phyloP scores from a whole-genome alignment of 2,888 invertebrate genomes.

The Drosophila anomelani region DNA sequence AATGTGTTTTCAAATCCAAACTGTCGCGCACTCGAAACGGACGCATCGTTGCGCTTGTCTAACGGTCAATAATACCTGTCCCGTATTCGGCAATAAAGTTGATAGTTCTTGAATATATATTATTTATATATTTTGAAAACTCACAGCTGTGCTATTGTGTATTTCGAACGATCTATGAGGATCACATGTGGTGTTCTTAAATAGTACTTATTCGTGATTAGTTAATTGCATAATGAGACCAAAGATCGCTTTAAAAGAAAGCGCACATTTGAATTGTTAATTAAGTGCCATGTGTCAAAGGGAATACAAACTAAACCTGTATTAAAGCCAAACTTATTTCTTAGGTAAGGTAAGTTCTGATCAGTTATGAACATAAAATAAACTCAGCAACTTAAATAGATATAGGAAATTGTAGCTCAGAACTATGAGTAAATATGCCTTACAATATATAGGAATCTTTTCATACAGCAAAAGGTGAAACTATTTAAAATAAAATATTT shows the following conservation, averaged over 20 bases:
- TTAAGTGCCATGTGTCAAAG: constrained; percentile 2
- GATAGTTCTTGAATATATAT: not conserved
- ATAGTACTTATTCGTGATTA: not conserved
- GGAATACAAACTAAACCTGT: not conserved
- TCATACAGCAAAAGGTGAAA: not conserved
- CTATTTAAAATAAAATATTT: not conserved
- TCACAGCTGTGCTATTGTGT: constrained; percentile 5
- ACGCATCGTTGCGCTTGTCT: constrained; percentile 70
- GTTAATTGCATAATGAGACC: not conserved
- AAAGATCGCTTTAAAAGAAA: constrained; percentile 2
- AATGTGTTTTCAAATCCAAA: constrained; percentile 77
- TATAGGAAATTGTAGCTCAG: no score
- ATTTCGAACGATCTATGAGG: not conserved
- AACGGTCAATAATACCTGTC: constrained; percentile 19
- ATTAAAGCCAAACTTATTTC: not conserved
- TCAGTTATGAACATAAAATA: not conserved
- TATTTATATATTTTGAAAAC: not conserved
- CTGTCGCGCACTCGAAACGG: constrained; percentile 79
- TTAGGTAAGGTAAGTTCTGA: not conserved
- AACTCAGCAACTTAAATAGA: not conserved
- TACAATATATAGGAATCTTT: not conserved
- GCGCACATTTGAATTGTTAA: not conserved
- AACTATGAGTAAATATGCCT: not conserved
- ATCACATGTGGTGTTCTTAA: not conserved
- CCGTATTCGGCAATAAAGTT: not conserved